Base-by-base conservation (phyloP, 1,140 invertebrate genomes). In the Himalopsyche phryganea region DNA sequence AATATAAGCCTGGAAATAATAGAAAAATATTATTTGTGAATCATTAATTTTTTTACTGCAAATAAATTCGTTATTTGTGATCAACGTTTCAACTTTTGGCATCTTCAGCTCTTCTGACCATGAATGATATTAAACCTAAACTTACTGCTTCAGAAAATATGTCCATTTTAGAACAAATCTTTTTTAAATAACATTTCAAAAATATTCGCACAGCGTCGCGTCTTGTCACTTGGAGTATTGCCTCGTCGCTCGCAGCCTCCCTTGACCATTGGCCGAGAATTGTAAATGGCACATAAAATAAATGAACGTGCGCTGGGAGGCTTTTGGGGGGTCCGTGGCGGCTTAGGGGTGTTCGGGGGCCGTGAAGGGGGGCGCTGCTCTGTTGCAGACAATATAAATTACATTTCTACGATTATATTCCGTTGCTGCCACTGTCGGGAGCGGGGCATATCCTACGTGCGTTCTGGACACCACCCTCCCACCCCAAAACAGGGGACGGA, bases 231-330 rank as follows among this genome's bases (percentile, higher is more conserved):
- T 28, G 23, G 23, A 36, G 17, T 41, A 17, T 28, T 5, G 23
- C 23, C 23, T 28, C 23, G 23, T 28, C 23, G 45, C 28, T 46
- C 40, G 63, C 71, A 66, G 69, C 68, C 70, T 76, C 75, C 75
- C 75, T 78, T 77, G 76, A 77, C 76, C 76, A 77, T 77, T 76
- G 76, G 76, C 74, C 76, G 76, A 78, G 74, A 77, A 78, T 78
- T 77, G 76, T 78, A 78, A 78, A 77, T 78, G 75, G 76, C 76
- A 78, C 75, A 77, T 78, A 78, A 78, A 78, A 77, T 78, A 78
- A 77, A 77, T 77, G 75, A 77, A 78, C 77, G 76, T 78, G 75
- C 76, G 51, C 50, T 50, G 58, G 19, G 42, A 52, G 20, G 54
- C 36, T 19, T 74, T 69, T 69, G 75, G 69, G 44, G 58, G n/a